Evolutionary conservation across 2,113 vertebrate genomes (phyloP), one percentile per base, ranked within the genome.

Genomic region (Ictalurus furcatus): DNA sequence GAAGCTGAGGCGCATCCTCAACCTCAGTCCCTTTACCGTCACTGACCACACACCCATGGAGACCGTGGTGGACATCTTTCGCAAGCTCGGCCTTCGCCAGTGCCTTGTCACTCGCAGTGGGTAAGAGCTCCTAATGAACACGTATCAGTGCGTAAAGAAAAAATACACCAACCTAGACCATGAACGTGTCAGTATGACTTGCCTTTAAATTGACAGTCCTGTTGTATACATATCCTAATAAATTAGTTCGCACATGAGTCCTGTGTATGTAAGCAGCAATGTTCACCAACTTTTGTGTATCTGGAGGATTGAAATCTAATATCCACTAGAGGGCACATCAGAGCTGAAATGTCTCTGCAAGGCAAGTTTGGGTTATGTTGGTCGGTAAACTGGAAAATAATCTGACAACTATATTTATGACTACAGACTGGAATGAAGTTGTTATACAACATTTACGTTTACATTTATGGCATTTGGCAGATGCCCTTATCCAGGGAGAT

Each of bases 31-130:
- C n/a, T 99, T 99, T 95, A 99, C 98, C 0, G 98, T 99, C 94
- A 99, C 98, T 0, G 98, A 99, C 94, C 98, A 99, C 94, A 99
- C 98, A 0, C 98, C 98, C n/a, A 99, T 99, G 98, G 98, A 99
- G 94, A 99, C 98, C 0, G 98, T 99, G 91, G 98, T 99, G 52
- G 98, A 99, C 92, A 99, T 99, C 93, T 99, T 99, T 94, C 95
- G 98, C 52, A 99, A 99, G 85, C 97, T 99, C 0, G 98, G 98
- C 0, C 97, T 99, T 30, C 96, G 98, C 0, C 98, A 99, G 94
- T 99, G 98, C 91, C 96, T 99, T 88, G 98, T 99, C 87, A 99
- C 98, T 34, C 96, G 97, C 89, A 99, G 98, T 86, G 98, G 98
- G 98, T 99, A 90, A 94, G 94, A 85, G 14, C 56, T 30, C 21